phyloP scores from a whole-genome alignment of 2,113 vertebrate genomes.

The Propithecus coquereli region DNA sequence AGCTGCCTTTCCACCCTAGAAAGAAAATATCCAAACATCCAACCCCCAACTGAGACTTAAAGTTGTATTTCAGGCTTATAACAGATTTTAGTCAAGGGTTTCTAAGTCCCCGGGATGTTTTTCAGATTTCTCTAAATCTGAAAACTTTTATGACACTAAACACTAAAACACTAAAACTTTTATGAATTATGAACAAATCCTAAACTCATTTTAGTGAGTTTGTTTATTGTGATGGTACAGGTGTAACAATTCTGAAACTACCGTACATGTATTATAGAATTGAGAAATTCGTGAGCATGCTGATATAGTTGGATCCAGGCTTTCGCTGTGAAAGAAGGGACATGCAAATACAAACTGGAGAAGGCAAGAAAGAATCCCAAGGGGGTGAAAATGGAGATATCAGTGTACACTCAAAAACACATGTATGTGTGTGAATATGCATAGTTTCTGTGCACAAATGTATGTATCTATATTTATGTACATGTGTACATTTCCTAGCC shows the following conservation, averaged over 20 bases:
- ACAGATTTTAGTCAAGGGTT: neutral
- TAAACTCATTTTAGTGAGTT: neutral
- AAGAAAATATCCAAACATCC: neutral
- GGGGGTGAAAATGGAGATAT: neutral
- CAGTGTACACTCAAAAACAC: neutral
- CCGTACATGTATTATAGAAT: neutral
- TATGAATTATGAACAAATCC: neutral
- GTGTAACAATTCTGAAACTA: neutral
- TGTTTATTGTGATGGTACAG: neutral
- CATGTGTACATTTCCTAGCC: neutral
- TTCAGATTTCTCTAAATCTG: slow-evolving; percentile 23
- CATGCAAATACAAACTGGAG: neutral
- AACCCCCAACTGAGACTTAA: neutral
- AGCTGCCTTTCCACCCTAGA: neutral
- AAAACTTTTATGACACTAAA: no score
- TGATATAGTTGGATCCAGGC: neutral
- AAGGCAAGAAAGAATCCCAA: neutral
- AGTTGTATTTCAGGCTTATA: neutral
- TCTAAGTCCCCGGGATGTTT: neutral
- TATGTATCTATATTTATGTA: neutral
- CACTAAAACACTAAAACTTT: neutral
- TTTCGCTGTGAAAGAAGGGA: neutral
- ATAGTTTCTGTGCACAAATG: neutral
- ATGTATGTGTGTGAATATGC: neutral
- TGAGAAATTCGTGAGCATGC: neutral